Percentiles rank a stretch among this genome's conserved stretches.
phyloP scores from a whole-genome alignment of 2,797 vertebrate genomes.

The Gymnoscopelus microlampas region DNA sequence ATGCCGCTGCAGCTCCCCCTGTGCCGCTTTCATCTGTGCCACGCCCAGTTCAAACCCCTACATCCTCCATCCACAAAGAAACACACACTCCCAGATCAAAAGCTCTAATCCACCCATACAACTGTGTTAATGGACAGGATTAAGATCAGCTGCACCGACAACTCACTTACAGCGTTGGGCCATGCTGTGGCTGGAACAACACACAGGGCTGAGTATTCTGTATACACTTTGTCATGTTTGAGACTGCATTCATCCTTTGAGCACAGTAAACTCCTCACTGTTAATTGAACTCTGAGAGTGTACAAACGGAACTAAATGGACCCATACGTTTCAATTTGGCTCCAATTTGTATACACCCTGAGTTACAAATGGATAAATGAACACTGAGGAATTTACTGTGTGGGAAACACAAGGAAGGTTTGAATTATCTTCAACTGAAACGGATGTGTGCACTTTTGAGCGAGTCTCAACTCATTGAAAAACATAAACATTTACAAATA shows the following conservation, averaged over 20 bases:
- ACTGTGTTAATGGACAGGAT: conserved; percentile 2
- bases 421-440: neutral
- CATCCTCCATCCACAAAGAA: conserved; percentile 10
- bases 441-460: neutral
- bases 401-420: neutral
- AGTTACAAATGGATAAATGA: no score
- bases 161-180: neutral
- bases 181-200: neutral
- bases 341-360: no score
- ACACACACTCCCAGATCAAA: neutral
- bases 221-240: no score
- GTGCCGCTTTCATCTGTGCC: neutral
- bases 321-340: no score
- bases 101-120: conserved; percentile 13
- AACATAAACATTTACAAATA: no score
- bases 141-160: neutral
- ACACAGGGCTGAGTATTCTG: neutral
- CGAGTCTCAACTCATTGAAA: neutral
- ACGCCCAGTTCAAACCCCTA: conserved; percentile 4
- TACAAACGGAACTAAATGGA: no score
- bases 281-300: no score
- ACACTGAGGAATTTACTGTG: no score
- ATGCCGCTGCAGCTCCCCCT: neutral
- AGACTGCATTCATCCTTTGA: no score
- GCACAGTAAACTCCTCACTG: no score